Evolutionary conservation across 2,888 invertebrate species (phyloP).

Genomic region (Anorthoa munda): DNA sequence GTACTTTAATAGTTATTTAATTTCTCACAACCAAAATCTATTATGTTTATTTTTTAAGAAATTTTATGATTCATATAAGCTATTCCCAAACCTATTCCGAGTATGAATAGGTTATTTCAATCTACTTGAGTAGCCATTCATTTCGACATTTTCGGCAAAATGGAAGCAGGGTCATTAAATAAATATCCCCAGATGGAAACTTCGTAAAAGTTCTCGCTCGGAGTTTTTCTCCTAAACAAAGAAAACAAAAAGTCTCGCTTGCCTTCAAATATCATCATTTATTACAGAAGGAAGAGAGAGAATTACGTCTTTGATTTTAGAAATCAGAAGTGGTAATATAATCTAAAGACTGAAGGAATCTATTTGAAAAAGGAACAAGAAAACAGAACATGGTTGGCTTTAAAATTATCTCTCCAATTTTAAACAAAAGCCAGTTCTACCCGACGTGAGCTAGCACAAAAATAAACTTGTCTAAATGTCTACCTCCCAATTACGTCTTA

Average conservation of each 20-base stretch:
- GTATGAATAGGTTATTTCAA: constrained; percentile 49
- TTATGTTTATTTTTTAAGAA: not conserved
- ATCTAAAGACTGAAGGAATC: not conserved
- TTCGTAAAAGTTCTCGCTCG: constrained; percentile 71
- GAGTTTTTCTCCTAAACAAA: constrained; percentile 72
- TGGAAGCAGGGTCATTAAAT: constrained; percentile 75
- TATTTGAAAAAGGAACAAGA: constrained; percentile 6
- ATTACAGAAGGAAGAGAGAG: constrained; percentile 56
- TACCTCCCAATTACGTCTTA: constrained; percentile 47
- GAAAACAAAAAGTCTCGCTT: constrained; percentile 70
- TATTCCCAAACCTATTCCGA: constrained; percentile 6
- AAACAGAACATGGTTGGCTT: constrained; percentile 9
- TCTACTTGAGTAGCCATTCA: constrained; percentile 51
- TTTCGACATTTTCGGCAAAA: constrained; percentile 49
- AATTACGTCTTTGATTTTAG: constrained; percentile 47
- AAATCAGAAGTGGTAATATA: constrained; percentile 32
- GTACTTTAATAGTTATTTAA: not conserved
- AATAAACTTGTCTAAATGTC: constrained; percentile 57
- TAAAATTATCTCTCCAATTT: constrained; percentile 12
- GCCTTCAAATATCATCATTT: constrained; percentile 68
- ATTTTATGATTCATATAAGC: not conserved
- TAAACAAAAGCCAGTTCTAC: constrained; percentile 28
- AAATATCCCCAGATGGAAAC: constrained; percentile 76
- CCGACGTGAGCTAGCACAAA: constrained; percentile 33
- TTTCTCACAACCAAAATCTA: not conserved